Percentiles rank a stretch among this genome's conserved stretches.
These are phyloP conservation scores for Melipona quadrifasciata DNA, from an alignment of 1,140 invertebrate species.

Conservation along the genomic window DNA sequence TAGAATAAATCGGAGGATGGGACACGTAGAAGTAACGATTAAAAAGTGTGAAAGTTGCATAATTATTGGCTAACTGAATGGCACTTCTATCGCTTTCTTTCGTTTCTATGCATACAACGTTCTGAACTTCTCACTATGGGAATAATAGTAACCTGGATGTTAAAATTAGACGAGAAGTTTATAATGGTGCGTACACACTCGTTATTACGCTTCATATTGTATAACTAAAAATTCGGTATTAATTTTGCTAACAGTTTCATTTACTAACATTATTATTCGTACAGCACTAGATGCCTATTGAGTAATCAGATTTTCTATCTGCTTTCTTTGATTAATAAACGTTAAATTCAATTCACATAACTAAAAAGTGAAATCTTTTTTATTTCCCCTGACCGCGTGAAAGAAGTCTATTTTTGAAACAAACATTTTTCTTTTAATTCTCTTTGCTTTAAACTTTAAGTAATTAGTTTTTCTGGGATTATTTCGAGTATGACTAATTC, in stretches of 20 bases:
- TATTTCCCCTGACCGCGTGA: background rate
- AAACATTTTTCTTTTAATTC: background rate
- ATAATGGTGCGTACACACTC: background rate
- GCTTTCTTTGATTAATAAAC: background rate
- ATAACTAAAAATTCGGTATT: background rate
- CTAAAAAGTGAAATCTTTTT: background rate
- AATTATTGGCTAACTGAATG: conserved; percentile 32
- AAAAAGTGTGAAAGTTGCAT: conserved; percentile 42
- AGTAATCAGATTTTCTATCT: background rate
- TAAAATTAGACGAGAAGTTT: too few species aligned
- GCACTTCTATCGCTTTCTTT: conserved; percentile 17
- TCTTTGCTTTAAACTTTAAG: too few species aligned
- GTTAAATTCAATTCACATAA: background rate
- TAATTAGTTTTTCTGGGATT: background rate
- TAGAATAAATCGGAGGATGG: conserved; percentile 5
- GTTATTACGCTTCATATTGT: background rate
- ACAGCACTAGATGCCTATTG: background rate
- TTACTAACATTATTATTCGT: background rate
- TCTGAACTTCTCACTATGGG: conserved; percentile 2
- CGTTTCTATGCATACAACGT: conserved; percentile 28
- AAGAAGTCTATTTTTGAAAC: background rate
- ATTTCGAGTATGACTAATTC: background rate
- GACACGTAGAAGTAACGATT: conserved; percentile 18
- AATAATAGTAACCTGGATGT: conserved; percentile 1
- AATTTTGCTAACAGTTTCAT: background rate